Evolutionary conservation across 2,888 invertebrate genomes (phyloP).

Genomic region (Lycia hirtaria): DNA sequence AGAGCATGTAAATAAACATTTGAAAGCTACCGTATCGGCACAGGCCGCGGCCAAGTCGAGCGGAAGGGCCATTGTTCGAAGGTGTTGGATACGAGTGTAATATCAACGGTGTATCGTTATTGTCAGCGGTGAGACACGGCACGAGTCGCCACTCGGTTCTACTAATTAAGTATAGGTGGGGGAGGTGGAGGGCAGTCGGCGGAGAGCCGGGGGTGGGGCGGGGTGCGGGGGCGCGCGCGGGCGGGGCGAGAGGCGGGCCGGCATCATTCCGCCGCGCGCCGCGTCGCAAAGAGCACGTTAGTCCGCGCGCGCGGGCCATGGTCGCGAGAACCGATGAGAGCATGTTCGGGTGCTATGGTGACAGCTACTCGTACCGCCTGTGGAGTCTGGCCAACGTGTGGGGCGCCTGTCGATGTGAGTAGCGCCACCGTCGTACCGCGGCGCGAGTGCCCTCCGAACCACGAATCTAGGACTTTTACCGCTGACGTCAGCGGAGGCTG

Average conservation of each 20-base stretch:
- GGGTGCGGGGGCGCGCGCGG: slow-evolving; percentile 50
- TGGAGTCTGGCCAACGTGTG: slow-evolving; percentile 92
- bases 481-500: slow-evolving; percentile 71
- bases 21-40: slow-evolving; percentile 19
- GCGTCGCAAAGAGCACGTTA: slow-evolving; percentile 71
- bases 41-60: slow-evolving; percentile 25
- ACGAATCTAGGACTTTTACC: slow-evolving; percentile 59
- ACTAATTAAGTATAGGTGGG: slow-evolving; percentile 80
- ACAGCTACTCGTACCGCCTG: slow-evolving; percentile 91
- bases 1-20: slow-evolving; percentile 65
- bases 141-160: slow-evolving; percentile 57
- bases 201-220: slow-evolving; percentile 44
- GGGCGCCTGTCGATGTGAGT: slow-evolving; percentile 91
- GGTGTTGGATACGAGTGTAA: slow-evolving; percentile 45
- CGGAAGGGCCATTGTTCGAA: slow-evolving; percentile 40
- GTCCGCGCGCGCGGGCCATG: slow-evolving; percentile 88
- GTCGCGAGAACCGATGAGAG: slow-evolving; percentile 92
- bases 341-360: slow-evolving; percentile 90
- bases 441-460: slow-evolving; percentile 47
- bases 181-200: slow-evolving; percentile 46
- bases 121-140: slow-evolving; percentile 39
- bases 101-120: slow-evolving; percentile 42
- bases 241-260: slow-evolving; percentile 63
- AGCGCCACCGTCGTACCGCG: slow-evolving; percentile 56
- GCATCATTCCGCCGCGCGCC: slow-evolving; percentile 82